These are phyloP conservation scores for Pitangus sulphuratus DNA, from an alignment of 2,797 vertebrate species.

Conservation along the genomic window DNA sequence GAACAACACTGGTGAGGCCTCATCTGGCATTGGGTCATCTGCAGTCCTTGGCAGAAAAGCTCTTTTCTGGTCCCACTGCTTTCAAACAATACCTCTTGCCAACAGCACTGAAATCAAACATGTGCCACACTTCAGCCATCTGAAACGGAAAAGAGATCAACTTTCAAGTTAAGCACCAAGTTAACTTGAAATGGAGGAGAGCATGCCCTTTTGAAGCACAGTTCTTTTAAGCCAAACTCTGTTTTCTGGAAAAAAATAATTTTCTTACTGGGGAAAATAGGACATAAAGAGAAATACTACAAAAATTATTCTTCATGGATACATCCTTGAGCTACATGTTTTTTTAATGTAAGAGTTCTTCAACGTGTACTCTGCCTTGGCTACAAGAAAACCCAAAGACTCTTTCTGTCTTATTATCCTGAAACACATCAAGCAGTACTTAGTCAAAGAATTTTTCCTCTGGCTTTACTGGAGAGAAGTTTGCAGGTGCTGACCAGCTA, in stretches of 20 bases:
- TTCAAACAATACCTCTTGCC: not conserved
- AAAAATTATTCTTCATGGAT: not conserved
- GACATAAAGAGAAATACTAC: not conserved
- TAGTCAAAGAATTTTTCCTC: not conserved
- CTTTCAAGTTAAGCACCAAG: not conserved
- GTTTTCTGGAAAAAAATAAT: not conserved
- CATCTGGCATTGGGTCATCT: not conserved
- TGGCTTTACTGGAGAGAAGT: not conserved
- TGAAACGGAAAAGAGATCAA: not conserved
- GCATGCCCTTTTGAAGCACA: not conserved
- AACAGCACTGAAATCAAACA: not conserved
- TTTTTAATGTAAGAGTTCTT: not conserved
- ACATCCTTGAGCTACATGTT: not conserved
- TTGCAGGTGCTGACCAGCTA: not conserved
- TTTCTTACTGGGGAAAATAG: not conserved
- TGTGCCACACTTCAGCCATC: not conserved
- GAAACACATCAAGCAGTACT: not conserved
- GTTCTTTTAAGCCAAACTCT: not conserved
- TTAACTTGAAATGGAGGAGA: not conserved
- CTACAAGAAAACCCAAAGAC: not conserved
- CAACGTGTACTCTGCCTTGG: not conserved
- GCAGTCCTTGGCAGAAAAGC: not conserved
- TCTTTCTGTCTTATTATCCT: not conserved
- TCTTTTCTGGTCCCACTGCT: not conserved
- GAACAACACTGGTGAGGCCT: not conserved